phyloP scores from a whole-genome alignment of 2,797 vertebrate species.

The Nannoperca australis region DNA sequence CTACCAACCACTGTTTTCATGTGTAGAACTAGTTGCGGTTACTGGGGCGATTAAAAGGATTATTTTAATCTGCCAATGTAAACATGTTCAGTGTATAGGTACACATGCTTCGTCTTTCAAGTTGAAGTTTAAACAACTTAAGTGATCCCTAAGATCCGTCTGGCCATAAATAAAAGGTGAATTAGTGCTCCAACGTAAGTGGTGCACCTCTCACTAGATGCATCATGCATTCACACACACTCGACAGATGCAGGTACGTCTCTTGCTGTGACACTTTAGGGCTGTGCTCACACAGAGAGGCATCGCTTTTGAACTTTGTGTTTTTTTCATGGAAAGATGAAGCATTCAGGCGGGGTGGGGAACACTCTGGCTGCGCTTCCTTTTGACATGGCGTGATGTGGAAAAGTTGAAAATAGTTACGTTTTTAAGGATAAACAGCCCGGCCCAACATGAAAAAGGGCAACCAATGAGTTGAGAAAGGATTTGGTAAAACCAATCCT shows the following conservation, averaged over 20 bases:
- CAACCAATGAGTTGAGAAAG: slow-evolving; percentile 1
- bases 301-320: slow-evolving; percentile 13
- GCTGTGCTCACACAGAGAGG: slow-evolving; percentile 32
- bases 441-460: neutral
- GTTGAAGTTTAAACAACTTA: slow-evolving; percentile 10
- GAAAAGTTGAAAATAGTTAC: slow-evolving; percentile 11
- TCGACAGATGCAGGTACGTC: slow-evolving; percentile 17
- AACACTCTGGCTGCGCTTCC: neutral
- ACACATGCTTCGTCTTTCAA: neutral
- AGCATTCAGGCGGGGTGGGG: neutral
- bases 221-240: slow-evolving; percentile 1
- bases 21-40: neutral
- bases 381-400: neutral
- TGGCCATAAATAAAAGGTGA: slow-evolving; percentile 41
- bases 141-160: slow-evolving; percentile 17
- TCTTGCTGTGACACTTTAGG: slow-evolving; percentile 33
- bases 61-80: neutral
- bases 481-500: neutral
- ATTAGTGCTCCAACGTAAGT: slow-evolving; percentile 20
- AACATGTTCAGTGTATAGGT: neutral
- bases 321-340: slow-evolving; percentile 29
- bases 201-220: neutral
- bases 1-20: neutral
- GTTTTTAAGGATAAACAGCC: neutral
- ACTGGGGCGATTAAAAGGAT: neutral